Conservation (phyloP, 2,113 vertebrate genomes). For the Apodemus sylvaticus region DNA sequence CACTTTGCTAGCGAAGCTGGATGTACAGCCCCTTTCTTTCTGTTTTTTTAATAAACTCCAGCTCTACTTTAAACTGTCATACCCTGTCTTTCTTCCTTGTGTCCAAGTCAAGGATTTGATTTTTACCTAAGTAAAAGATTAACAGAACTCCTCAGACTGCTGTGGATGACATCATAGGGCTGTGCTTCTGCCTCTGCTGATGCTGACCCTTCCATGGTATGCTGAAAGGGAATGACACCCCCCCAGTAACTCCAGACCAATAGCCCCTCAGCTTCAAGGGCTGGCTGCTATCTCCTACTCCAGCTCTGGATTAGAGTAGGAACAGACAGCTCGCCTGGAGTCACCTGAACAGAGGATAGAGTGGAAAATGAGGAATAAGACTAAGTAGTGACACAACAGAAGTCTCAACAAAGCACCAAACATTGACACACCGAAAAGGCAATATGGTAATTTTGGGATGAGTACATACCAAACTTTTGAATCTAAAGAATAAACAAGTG, state of each 20-base stretch:
- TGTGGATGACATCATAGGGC: background rate
- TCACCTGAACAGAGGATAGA: background rate
- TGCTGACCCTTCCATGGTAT: background rate
- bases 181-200: background rate
- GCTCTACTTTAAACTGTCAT: background rate
- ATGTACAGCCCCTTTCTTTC: background rate
- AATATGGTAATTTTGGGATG: background rate
- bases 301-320: background rate
- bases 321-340: background rate
- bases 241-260: background rate
- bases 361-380: background rate
- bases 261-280: background rate
- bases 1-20: background rate
- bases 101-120: background rate
- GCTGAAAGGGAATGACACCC: background rate
- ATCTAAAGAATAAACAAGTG: background rate
- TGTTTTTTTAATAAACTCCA: background rate
- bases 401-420: background rate
- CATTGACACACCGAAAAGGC: background rate
- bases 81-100: background rate
- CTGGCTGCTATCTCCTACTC: background rate
- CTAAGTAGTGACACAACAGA: background rate
- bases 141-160: background rate
- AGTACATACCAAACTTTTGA: background rate
- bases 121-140: background rate